Evolutionary conservation across 1,140 invertebrate species (phyloP).

Genomic region (Aphidius ervi): DNA sequence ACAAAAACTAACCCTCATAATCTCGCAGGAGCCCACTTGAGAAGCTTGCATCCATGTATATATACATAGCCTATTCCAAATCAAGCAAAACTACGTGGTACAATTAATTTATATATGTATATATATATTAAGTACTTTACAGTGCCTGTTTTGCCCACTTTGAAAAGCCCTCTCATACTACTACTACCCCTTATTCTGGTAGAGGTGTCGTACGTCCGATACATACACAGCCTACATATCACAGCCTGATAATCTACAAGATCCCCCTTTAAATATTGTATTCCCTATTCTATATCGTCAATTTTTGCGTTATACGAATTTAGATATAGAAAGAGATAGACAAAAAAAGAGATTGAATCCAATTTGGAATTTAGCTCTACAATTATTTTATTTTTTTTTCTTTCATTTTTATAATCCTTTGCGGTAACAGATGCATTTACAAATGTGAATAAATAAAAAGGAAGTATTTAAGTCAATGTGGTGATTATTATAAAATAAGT

Average conservation of each 20-base stretch:
- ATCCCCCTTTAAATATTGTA: background rate
- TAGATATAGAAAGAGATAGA: too few species aligned
- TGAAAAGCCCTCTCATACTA: constrained; percentile 1
- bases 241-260: constrained; percentile 32
- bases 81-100: constrained; percentile 23
- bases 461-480: too few species aligned
- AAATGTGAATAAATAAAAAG: too few species aligned
- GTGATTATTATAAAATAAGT: constrained; percentile 22
- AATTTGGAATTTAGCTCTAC: too few species aligned
- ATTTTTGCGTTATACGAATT: background rate
- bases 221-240: constrained; percentile 15
- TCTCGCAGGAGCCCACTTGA: constrained; percentile 41
- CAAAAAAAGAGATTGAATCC: too few species aligned
- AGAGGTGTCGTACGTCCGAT: constrained; percentile 20
- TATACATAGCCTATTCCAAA: background rate
- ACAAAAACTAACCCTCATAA: constrained; percentile 45
- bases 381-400: too few species aligned
- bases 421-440: too few species aligned
- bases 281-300: background rate
- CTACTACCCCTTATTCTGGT: constrained; percentile 8
- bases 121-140: constrained; percentile 36
- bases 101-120: constrained; percentile 51
- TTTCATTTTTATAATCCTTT: too few species aligned
- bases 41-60: background rate
- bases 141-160: constrained; percentile 29